Evolutionary conservation across 2,888 invertebrate genomes (phyloP).

Genomic region (Hoplodrina blanda): DNA sequence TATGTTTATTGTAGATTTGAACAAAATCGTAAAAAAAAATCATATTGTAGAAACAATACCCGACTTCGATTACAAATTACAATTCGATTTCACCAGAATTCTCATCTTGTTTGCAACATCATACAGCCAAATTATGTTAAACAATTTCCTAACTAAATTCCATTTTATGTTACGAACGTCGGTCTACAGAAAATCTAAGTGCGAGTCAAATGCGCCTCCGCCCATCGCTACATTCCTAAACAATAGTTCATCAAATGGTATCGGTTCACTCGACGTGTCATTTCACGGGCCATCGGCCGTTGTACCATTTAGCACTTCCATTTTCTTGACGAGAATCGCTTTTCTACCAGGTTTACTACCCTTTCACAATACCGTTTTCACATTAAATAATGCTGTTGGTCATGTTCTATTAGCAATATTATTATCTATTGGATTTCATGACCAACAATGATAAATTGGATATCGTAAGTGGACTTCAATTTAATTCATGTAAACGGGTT

Average conservation of each 20-base stretch:
- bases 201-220: constrained; percentile 70
- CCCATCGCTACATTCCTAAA: constrained; percentile 75
- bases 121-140: constrained; percentile 7
- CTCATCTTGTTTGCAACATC: not conserved
- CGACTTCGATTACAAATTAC: not conserved
- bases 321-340: constrained; percentile 77
- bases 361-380: constrained; percentile 46
- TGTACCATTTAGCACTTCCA: constrained; percentile 83
- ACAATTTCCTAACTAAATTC: constrained; percentile 32
- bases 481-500: constrained; percentile 45
- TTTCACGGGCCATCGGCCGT: constrained; percentile 80
- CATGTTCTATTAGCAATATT: constrained; percentile 49
- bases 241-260: constrained; percentile 82
- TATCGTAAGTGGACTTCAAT: constrained; percentile 36
- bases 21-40: too few species aligned
- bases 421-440: constrained; percentile 43
- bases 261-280: constrained; percentile 70
- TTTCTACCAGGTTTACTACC: constrained; percentile 61
- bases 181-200: constrained; percentile 67
- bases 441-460: constrained; percentile 39
- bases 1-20: not conserved
- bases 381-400: constrained; percentile 18
- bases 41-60: not conserved
- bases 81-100: not conserved
- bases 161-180: constrained; percentile 27